These are phyloP conservation scores for Euzetes globulus DNA, from an alignment of 2,888 invertebrate genomes.

Conservation along the genomic window DNA sequence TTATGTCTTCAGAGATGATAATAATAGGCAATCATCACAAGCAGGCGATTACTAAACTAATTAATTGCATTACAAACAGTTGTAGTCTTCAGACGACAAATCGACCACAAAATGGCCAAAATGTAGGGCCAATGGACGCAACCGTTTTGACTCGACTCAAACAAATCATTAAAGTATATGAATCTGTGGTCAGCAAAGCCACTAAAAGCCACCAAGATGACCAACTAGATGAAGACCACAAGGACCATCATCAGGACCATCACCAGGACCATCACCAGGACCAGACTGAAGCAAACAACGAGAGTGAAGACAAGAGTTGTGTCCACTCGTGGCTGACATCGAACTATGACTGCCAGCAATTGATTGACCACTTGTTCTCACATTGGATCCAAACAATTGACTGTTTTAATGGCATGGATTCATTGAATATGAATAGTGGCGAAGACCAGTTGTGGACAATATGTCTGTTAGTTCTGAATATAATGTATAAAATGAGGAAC, in stretches of 20 bases:
- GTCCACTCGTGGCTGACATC: background rate
- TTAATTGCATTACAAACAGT: background rate
- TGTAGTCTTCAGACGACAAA: too few relatives aligned
- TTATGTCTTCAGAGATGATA: background rate
- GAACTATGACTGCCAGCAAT: background rate
- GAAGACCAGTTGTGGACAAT: conserved; percentile 17
- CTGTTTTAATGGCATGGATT: background rate
- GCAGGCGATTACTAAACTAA: background rate
- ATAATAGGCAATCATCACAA: background rate
- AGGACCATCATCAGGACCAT: background rate
- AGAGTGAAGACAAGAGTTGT: background rate
- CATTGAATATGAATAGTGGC: too few relatives aligned
- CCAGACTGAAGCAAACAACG: background rate
- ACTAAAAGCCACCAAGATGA: too few relatives aligned
- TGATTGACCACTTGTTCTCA: background rate
- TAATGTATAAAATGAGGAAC: conserved; percentile 26
- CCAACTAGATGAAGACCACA: background rate
- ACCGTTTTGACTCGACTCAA: background rate
- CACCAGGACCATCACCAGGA: background rate
- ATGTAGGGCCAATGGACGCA: background rate
- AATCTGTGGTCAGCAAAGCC: background rate
- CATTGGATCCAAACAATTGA: background rate
- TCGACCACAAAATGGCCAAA: too few relatives aligned
- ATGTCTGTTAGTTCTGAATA: conserved; percentile 24
- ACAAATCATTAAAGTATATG: background rate